Base-by-base conservation (phyloP, 1,140 invertebrate species). In the Idris sp. region DNA sequence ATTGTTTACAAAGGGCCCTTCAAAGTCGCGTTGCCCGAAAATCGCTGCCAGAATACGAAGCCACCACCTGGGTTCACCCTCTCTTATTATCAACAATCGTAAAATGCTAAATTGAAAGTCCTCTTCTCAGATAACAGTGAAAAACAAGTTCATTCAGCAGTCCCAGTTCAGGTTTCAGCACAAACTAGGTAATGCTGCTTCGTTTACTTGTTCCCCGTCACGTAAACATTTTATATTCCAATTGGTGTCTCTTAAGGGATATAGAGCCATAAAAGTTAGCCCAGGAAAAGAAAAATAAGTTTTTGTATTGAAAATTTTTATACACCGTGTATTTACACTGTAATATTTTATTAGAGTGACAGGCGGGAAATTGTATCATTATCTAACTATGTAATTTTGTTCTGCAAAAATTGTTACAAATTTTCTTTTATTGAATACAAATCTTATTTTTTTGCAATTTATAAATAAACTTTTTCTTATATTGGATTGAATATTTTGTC, bases 41-140 rank as follows among this genome's bases (percentile, higher is more conserved):
- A 81, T 84, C 81, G 83, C 79, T 71, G 53, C 16, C 26, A 56
- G 64, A 74, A 51, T 84, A 80, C 78, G 80, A 80, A 83, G 80
- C 76, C 68, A 46, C 80, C 85, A 86, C 84, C 85, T 86, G 85
- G 43, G 82, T 68, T 75, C 76, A 43, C 77, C 80, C 79, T 76
- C 77, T 80, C 82, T 86, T 86, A 85, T 86, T 86, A 86, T 86
- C 86, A 86, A 87, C 85, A 87, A 86, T 87, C 86, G 86, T 87
- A 86, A 86, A 87, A 87, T 83, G 79, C 83, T 79, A 86, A 86
- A 86, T 86, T 86, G 83, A 84, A 86, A 86, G 83, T 85, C 82
- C 77, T 83, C 41, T n/a, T n/a, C 48, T 40, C 49, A 54, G 58
- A 77, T 61, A 71, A 77, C 46, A 67, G 56, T 54, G 69, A 53